Evolutionary conservation across 1,140 invertebrate species (phyloP).

Genomic region (Pachyrhynchus sulphureomaculatus): DNA sequence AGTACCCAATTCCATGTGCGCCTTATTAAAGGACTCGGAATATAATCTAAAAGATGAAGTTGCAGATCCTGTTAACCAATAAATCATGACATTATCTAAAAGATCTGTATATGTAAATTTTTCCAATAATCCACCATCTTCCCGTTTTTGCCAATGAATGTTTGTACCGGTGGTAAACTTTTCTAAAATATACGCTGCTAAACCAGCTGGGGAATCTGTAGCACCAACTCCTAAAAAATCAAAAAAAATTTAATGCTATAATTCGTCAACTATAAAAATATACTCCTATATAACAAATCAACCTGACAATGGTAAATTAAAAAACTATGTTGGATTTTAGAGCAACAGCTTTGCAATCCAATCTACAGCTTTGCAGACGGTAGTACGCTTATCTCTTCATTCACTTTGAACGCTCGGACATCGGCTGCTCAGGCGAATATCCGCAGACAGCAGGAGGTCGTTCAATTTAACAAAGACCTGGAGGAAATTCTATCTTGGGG

Average conservation of each 20-base stretch:
- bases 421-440: too few relatives aligned
- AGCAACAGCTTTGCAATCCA: too few relatives aligned
- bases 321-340: too few relatives aligned
- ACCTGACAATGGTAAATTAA: too few relatives aligned
- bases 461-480: too few relatives aligned
- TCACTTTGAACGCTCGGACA: too few relatives aligned
- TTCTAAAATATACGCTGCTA: conserved; percentile 83
- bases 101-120: conserved; percentile 71
- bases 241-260: background rate
- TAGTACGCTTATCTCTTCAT: too few relatives aligned
- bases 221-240: conserved; percentile 58
- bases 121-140: conserved; percentile 66
- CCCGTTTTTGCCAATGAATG: conserved; percentile 52
- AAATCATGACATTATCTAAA: conserved; percentile 88
- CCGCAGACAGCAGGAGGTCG: too few relatives aligned
- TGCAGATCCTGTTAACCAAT: conserved; percentile 77
- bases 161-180: conserved; percentile 81
- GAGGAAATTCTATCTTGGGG: too few relatives aligned
- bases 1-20: conserved; percentile 49
- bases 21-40: conserved; percentile 61
- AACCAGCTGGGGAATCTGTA: conserved; percentile 67
- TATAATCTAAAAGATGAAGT: conserved; percentile 78
- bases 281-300: too few relatives aligned
- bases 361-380: too few relatives aligned
- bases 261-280: too few relatives aligned